These are phyloP conservation scores for Scomberomorus guttatus DNA, from an alignment of 2,797 vertebrate genomes.

Conservation along the genomic window DNA sequence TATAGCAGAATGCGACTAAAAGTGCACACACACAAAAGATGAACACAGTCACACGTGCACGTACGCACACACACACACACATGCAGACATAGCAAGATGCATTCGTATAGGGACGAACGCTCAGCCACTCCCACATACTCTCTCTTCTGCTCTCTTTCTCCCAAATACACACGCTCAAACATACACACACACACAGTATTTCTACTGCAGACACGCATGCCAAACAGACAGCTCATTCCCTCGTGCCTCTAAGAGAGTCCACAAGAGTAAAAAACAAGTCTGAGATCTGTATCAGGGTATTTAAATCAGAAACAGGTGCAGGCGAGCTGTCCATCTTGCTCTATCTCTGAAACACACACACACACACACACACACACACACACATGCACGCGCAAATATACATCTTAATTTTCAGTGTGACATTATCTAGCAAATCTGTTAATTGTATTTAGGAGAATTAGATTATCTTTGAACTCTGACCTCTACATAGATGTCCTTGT, in stretches of 20 bases:
- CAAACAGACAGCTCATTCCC: constrained; percentile 71
- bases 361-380: constrained; percentile 1
- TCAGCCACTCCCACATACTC: constrained; percentile 18
- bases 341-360: constrained; percentile 12
- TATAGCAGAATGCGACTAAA: constrained; percentile 25
- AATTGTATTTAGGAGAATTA: constrained; percentile 69
- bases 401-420: constrained; percentile 50
- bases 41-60: background rate
- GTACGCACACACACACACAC: background rate
- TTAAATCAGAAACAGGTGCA: constrained; percentile 77
- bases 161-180: background rate
- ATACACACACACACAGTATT: constrained; percentile 24
- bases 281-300: constrained; percentile 73
- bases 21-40: background rate
- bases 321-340: constrained; percentile 16
- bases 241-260: constrained; percentile 42
- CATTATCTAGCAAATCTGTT: constrained; percentile 70
- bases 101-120: constrained; percentile 13
- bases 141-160: background rate
- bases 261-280: constrained; percentile 47
- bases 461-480: constrained; percentile 70
- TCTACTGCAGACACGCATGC: constrained; percentile 53
- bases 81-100: constrained; percentile 31
- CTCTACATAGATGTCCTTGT: constrained; percentile 34
- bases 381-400: constrained; percentile 2